Conservation (phyloP, 2,888 invertebrate species). For the Oligia latruncula region DNA sequence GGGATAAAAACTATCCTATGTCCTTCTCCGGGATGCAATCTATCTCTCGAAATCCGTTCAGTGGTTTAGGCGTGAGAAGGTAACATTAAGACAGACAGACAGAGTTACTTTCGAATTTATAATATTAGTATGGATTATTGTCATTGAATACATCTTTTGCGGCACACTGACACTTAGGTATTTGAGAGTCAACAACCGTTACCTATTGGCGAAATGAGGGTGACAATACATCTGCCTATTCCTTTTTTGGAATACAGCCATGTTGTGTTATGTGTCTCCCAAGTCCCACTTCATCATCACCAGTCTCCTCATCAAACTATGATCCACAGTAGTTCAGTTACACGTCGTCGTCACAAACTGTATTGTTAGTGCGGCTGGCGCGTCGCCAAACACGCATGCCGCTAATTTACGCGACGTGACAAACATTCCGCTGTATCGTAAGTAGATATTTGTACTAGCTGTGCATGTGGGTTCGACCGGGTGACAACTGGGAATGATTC, state of each 20-base stretch:
- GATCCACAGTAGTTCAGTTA: constrained; percentile 11
- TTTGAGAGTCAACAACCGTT: neutral
- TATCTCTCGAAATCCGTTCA: no score
- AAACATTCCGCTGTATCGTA: constrained; percentile 46
- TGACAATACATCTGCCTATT: neutral
- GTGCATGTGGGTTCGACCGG: neutral
- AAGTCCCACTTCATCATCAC: neutral
- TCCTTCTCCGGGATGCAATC: no score
- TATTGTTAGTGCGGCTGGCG: constrained; percentile 46
- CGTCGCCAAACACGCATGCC: constrained; percentile 55
- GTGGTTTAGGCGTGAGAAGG: no score
- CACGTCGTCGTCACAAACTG: constrained; percentile 8
- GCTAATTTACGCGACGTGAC: constrained; percentile 62
- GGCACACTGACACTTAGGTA: neutral
- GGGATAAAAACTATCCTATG: no score
- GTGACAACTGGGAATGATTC: neutral
- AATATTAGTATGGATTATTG: neutral
- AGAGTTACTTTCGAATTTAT: no score
- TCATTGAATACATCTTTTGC: neutral
- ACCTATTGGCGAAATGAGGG: neutral
- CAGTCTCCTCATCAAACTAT: constrained; percentile 11
- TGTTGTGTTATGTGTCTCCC: neutral
- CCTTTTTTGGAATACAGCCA: neutral
- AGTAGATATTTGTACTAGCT: constrained; percentile 24
- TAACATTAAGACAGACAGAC: no score